phyloP scores from a whole-genome alignment of 2,113 vertebrate genomes.

The Gallinago jamesoni region DNA sequence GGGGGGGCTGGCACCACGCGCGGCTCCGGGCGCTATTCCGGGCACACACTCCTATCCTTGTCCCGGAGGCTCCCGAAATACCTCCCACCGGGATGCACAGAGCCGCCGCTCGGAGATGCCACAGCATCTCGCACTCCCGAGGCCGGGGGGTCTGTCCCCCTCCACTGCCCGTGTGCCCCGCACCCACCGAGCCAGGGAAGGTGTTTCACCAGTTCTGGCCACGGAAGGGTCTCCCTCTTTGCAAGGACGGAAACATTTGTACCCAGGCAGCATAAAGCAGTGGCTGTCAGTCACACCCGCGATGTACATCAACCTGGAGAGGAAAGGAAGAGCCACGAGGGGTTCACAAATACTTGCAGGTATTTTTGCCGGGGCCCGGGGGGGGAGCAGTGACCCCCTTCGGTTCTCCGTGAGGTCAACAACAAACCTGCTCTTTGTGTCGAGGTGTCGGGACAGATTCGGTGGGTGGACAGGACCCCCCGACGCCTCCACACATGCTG shows the following conservation, averaged over 20 bases:
- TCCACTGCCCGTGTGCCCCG: rapidly evolving
- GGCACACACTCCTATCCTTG: not conserved
- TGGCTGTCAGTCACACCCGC: not conserved
- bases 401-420: not conserved
- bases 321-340: not conserved
- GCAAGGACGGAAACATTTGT: not conserved
- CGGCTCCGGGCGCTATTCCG: constrained; percentile 23
- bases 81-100: not conserved
- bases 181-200: rapidly evolving
- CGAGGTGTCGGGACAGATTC: not conserved
- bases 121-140: rapidly evolving
- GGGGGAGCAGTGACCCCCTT: not conserved
- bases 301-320: not conserved
- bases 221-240: not conserved
- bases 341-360: not conserved
- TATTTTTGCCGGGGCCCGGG: not conserved
- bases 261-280: not conserved
- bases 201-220: not conserved
- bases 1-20: not conserved
- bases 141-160: not conserved
- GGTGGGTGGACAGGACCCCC: rapidly evolving
- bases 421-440: not conserved
- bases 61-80: constrained; percentile 2
- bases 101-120: not conserved
- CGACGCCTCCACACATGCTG: rapidly evolving